Base-by-base conservation (phyloP, 1,140 invertebrate genomes). In the Danaus melanippus region DNA sequence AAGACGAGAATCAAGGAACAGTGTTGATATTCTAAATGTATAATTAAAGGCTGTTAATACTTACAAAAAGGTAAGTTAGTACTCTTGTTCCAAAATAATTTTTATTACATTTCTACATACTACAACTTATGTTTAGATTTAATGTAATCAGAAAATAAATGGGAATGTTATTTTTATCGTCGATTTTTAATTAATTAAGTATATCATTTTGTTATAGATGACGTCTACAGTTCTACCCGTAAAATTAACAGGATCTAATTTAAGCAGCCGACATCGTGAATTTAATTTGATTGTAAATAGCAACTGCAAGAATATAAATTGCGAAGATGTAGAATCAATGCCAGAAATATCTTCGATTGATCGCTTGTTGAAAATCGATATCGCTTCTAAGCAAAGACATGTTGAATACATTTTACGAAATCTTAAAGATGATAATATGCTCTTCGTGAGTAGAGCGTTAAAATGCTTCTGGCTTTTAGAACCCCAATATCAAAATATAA, bases 351-450 rank as follows among this genome's bases (percentile, higher is more conserved):
- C 68, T 21, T 58, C 67, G 10, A 49, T 80, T 11, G 78, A 82
- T 46, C 64, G 67, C 50, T 53, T 84, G 10, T 79, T 80, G 47
- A 81, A 84, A 64, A 79, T 84, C 17, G 70, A 80, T 21, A 41
- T 84, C 10, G 79, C 81, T 4, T 71, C 68, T 10, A 67, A 71
- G 51, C 53, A 72, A 12, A 66, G 53, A 50, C 46, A 79, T 52
- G 59, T 74, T 10, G 62, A 77, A n/a, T 84, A 66, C 48, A 76
- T 80, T 15, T 9, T 84, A 11, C 46, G 64, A 42, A 76, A 65
- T 46, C 50, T 84, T 4, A 72, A 74, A 66, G 60, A 72, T 39
- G 62, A 71, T 10, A 67, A 76, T 41, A 71, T 84, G 78, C 44
- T 84, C n/a, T 79, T 71, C 55, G 78, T 84, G 1, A 78, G 66